phyloP scores from a whole-genome alignment of 2,888 invertebrate species.

The Amitus sp. region DNA sequence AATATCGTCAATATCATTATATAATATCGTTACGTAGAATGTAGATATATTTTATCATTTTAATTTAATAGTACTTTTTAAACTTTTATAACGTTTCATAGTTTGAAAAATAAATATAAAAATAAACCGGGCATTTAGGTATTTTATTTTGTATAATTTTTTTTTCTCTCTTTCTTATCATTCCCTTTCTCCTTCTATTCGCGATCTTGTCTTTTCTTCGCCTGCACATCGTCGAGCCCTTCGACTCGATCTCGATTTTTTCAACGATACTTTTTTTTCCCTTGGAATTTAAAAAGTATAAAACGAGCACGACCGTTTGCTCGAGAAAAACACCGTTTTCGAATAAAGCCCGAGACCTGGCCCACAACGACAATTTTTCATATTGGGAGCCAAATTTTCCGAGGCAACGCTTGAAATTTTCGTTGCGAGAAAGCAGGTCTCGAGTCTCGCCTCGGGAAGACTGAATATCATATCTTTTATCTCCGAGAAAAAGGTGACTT shows the following conservation, averaged over 20 bases:
- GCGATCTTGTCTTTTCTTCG: slow-evolving; percentile 28
- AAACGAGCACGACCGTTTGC: slow-evolving; percentile 35
- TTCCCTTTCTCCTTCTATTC: slow-evolving; percentile 33
- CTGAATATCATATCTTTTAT: slow-evolving; percentile 27
- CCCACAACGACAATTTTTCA: slow-evolving; percentile 9
- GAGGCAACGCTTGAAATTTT: not conserved
- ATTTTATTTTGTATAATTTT: slow-evolving; percentile 66
- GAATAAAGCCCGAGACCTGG: slow-evolving; percentile 37
- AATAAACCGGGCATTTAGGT: slow-evolving; percentile 67
- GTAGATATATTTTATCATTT: slow-evolving; percentile 52
- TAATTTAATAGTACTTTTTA: slow-evolving; percentile 63
- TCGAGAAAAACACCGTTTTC: slow-evolving; percentile 28
- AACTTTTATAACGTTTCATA: slow-evolving; percentile 65
- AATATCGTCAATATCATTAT: too few relatives aligned
- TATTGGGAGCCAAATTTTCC: not conserved
- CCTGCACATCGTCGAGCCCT: slow-evolving; percentile 12
- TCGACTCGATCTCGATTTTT: slow-evolving; percentile 34
- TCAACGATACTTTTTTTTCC: slow-evolving; percentile 37
- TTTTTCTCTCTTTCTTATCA: slow-evolving; percentile 42
- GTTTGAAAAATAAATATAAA: slow-evolving; percentile 66
- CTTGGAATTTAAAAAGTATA: slow-evolving; percentile 38
- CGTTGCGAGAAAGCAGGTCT: slow-evolving; percentile 25
- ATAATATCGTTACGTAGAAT: slow-evolving; percentile 40
- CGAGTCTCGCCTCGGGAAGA: slow-evolving; percentile 48
- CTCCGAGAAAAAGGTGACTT: slow-evolving; percentile 23